Percentiles rank a stretch among this genome's conserved stretches.
These are phyloP conservation scores for Numida meleagris DNA, from an alignment of 2,113 vertebrate genomes.

Conservation along the genomic window DNA sequence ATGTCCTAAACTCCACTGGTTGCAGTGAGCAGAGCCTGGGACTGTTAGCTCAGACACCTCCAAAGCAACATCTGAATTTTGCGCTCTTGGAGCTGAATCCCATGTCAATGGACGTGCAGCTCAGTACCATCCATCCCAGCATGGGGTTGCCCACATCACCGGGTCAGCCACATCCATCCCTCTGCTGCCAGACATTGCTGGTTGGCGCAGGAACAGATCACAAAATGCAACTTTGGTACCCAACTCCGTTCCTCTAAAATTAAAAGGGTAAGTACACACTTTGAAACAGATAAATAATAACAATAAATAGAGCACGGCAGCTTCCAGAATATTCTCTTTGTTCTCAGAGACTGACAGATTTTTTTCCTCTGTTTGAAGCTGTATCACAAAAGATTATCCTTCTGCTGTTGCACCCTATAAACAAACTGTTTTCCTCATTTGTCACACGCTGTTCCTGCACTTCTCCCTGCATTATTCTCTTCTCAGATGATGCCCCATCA, in stretches of 20 bases:
- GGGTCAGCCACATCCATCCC: not conserved
- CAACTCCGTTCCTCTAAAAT: not conserved
- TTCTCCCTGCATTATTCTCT: not conserved
- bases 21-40: not conserved
- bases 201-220: not conserved
- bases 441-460: not conserved
- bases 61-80: not conserved
- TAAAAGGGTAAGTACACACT: not conserved
- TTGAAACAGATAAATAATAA: not conserved
- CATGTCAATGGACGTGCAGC: fast-evolving
- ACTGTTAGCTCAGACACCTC: not conserved
- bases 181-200: not conserved
- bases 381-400: not conserved
- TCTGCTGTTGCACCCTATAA: not conserved
- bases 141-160: not conserved
- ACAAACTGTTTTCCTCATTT: constrained; percentile 13
- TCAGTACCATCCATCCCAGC: not conserved
- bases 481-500: not conserved
- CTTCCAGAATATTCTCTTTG: not conserved
- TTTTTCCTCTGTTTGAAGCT: not conserved
- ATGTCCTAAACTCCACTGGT: not conserved
- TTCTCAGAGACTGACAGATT: not conserved
- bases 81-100: not conserved
- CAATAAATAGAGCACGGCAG: not conserved
- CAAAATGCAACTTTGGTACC: not conserved